Evolutionary conservation across 1,140 invertebrate species (phyloP), one percentile per base, ranked within the genome.

Genomic region (Armadillidium nasatum): DNA sequence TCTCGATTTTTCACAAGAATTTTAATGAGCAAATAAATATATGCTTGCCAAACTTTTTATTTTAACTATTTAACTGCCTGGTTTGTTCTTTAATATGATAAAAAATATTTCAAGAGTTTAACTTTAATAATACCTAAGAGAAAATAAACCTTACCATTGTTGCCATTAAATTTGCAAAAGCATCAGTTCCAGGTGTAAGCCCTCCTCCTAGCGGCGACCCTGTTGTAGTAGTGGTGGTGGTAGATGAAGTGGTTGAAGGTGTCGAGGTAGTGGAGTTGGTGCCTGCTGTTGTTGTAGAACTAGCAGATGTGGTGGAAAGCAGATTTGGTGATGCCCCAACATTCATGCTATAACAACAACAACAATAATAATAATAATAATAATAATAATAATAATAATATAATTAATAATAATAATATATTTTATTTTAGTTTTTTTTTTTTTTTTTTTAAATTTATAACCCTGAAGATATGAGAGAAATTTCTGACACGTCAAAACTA

Each of bases 181-280:
- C 79, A 72, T 80, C 79, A 7, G 79, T 72, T 15, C 79, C 79
- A 10, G 79, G 79, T n/a, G 75, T 71, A 19, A 80, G 70, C n/a
- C 75, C 75, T 13, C 50, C 73, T 15, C 22, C 22, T 0, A 15
- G 23, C 4, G 23, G 9, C 10, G 23, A 19, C 15, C 19, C 21
- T 9, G 82, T 81, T 72, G 85, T 77, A 45, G 85, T 77, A 15
- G 84, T 83, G 13, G 85, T 83, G 44, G 81, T 80, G 50, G 83
- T 22, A 50, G 54, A 78, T 33, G 82, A 10, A 54, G 43, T 82
- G 13, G 72, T 21, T 11, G 73, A 15, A 15, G 77, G 71, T 11
- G 78, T 72, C 15, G 19, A 72, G 21, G 77, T 43, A 50, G 43
- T 33, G 45, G 76, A 13, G 50, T 75, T 70, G 4, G 76, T 60